Percentiles rank a stretch among this genome's conserved stretches.
Evolutionary conservation across 2,113 vertebrate genomes (phyloP).

Genomic region (Aldabrachelys gigantea): DNA sequence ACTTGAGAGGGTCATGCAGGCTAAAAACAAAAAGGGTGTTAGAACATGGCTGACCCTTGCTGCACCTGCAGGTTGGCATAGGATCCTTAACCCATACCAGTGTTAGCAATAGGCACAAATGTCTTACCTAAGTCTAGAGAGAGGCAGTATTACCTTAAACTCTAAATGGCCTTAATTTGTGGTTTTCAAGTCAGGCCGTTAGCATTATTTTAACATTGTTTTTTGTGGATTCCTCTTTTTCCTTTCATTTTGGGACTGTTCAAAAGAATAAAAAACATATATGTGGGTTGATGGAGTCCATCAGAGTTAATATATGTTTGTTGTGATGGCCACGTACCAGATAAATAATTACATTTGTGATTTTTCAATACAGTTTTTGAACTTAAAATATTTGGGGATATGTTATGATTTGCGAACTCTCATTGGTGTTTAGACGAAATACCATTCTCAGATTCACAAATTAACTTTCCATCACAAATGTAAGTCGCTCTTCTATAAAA

Average conservation of each 20-base stretch:
- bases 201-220: not conserved
- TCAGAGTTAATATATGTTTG: not conserved
- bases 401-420: not conserved
- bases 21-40: not conserved
- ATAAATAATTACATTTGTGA: not conserved
- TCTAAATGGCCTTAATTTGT: not conserved
- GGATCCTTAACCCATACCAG: not conserved
- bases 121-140: not conserved
- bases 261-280: not conserved
- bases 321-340: not conserved
- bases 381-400: not conserved
- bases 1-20: not conserved
- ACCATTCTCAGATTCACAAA: not conserved
- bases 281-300: not conserved
- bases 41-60: not conserved
- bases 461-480: not conserved
- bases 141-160: not conserved
- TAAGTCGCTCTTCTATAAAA: not conserved
- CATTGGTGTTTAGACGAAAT: not conserved
- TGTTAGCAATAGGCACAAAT: not conserved
- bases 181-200: not conserved
- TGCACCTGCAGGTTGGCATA: not conserved
- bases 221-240: not conserved
- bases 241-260: not conserved
- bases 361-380: not conserved